Conservation (phyloP, 2,797 vertebrate genomes). For the Premnoplex brunnescens region DNA sequence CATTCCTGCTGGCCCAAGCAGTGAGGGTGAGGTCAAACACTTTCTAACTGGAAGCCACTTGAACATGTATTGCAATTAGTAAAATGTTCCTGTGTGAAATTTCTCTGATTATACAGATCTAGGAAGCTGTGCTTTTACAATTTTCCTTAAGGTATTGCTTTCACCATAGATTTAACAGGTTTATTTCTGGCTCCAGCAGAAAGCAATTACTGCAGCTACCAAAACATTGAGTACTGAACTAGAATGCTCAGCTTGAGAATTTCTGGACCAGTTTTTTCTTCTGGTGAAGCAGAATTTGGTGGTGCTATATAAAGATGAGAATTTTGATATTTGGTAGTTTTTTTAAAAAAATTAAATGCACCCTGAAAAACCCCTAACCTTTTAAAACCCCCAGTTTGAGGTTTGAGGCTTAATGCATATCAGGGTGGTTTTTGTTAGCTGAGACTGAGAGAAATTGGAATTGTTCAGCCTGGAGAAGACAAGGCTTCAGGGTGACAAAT, state of each 20-base stretch:
- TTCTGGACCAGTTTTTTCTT: not conserved
- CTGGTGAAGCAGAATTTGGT: not conserved
- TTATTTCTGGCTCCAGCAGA: constrained; percentile 44
- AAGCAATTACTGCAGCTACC: constrained; percentile 36
- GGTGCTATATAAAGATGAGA: not conserved
- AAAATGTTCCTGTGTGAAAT: not conserved
- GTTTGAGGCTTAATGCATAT: not conserved
- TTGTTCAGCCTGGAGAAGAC: not conserved
- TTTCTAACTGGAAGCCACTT: not conserved
- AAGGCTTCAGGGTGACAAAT: not conserved
- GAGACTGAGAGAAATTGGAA: not conserved
- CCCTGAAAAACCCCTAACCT: rapidly evolving
- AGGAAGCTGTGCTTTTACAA: not conserved
- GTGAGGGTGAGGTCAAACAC: not conserved
- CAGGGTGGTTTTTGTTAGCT: not conserved
- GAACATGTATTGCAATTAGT: not conserved
- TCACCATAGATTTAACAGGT: constrained; percentile 22
- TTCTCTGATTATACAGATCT: not conserved
- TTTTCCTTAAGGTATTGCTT: not conserved
- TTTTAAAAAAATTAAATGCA: not conserved
- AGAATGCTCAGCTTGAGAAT: not conserved
- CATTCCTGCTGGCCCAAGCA: not conserved
- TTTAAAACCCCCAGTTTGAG: not conserved
- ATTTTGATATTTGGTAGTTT: not conserved
- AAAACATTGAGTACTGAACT: constrained; percentile 13